These are phyloP conservation scores for Aleiodes testaceus DNA, from an alignment of 2,888 invertebrate genomes.

Conservation along the genomic window DNA sequence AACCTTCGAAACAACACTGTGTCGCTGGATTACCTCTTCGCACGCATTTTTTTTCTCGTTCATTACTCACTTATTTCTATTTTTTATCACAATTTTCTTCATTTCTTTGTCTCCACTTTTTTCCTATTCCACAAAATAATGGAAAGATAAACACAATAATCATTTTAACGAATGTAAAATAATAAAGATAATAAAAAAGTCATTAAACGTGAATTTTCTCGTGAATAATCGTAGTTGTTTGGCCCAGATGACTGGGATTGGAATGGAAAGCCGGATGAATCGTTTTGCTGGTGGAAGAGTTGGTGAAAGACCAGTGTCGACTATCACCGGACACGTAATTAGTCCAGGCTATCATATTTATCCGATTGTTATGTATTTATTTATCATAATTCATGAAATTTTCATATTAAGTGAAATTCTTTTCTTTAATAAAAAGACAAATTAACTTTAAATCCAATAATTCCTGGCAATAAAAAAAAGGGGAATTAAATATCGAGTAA, in stretches of 20 bases:
- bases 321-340: slow-evolving; percentile 16
- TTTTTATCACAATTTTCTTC: not conserved
- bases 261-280: slow-evolving; percentile 34
- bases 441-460: not conserved
- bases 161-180: not conserved
- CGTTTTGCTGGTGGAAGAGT: not conserved
- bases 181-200: not conserved
- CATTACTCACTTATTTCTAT: too few relatives aligned
- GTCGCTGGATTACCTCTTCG: slow-evolving; percentile 12
- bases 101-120: not conserved
- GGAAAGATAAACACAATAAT: not conserved
- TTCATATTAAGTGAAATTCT: too few relatives aligned
- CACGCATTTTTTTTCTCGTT: slow-evolving; percentile 4
- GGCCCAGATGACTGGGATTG: slow-evolving; percentile 34
- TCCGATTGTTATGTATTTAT: not conserved
- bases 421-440: too few relatives aligned
- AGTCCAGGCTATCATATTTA: not conserved
- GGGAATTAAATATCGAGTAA: slow-evolving; percentile 21
- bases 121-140: not conserved
- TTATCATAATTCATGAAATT: not conserved
- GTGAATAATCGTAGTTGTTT: slow-evolving; percentile 6
- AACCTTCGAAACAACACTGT: slow-evolving; percentile 6
- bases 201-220: slow-evolving; percentile 6
- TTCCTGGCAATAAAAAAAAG: not conserved
- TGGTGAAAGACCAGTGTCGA: slow-evolving; percentile 22